phyloP scores from a whole-genome alignment of 2,113 vertebrate genomes.

The Ibidorhyncha struthersii region DNA sequence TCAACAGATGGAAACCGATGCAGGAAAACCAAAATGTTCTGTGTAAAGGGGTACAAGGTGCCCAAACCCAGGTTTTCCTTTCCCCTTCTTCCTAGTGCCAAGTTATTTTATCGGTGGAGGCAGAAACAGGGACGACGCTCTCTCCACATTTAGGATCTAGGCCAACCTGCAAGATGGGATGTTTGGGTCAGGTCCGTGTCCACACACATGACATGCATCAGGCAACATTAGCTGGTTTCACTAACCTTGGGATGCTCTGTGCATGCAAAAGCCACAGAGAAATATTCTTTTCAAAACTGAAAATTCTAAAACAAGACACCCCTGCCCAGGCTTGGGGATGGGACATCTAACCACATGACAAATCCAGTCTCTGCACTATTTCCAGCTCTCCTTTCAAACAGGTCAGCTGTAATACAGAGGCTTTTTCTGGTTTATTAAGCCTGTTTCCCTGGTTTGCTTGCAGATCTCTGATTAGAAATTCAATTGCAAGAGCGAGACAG shows the following conservation, averaged over 20 bases:
- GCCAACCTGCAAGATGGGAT: no score
- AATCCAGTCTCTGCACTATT: not conserved
- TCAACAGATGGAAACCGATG: not conserved
- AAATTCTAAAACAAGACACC: not conserved
- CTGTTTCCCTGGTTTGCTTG: not conserved
- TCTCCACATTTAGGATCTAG: not conserved
- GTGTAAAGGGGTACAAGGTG: not conserved
- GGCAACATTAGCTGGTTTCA: not conserved
- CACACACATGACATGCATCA: fast-evolving
- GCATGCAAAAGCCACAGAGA: not conserved
- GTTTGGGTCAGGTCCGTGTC: not conserved
- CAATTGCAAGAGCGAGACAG: not conserved
- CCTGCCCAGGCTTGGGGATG: not conserved
- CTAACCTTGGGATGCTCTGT: not conserved
- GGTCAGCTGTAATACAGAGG: not conserved
- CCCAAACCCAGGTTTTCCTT: not conserved
- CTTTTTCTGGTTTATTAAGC: not conserved
- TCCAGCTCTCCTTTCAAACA: not conserved
- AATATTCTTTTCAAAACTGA: not conserved
- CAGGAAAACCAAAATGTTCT: not conserved
- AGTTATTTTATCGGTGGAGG: not conserved
- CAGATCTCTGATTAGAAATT: not conserved
- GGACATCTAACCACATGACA: fast-evolving
- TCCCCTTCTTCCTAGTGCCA: not conserved
- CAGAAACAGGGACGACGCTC: not conserved